Base-by-base conservation (phyloP, 2,113 vertebrate genomes). In the Ammodytes marinus region DNA sequence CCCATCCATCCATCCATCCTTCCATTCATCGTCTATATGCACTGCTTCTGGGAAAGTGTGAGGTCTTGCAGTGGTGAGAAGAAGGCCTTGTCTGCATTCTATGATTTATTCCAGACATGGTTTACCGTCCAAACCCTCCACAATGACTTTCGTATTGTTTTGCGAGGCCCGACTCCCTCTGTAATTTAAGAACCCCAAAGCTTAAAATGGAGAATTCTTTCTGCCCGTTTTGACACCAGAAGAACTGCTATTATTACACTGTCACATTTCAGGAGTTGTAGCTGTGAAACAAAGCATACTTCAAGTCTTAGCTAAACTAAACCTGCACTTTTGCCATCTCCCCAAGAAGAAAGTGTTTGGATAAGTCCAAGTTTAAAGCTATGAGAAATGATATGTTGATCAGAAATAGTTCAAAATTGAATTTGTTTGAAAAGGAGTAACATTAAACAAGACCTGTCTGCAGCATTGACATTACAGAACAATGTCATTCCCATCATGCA, bases 41-140 rank as follows among this genome's bases (percentile, higher is more conserved):
- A 7, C 43, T 2, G 47, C 47, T 73, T 77, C 52, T 78, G 60
- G 54, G 67, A 73, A 76, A 2, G 40, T 19, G 42, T 2, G 35
- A 39, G 70, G 52, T 43, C 19, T 43, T 39, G 61, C 15, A 46
- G 54, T 4, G 1, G 45, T 9, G 3, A 27, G 27, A 4, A 6
- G 43, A 74, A 4, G 65, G 53, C 55, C 39, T 69, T 2, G 17
- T 77, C 75, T 74, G 52, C 71, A 15, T 15, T 76, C 55, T 50
- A 47, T 37, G 76, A 86, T 60, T 74, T 7, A 54, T 10, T 75
- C 60, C 86, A 92, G 85, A 68, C 39, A 0, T 4, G 53, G 73
- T 82, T 85, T 79, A 77, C 63, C 37, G 63, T 73, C n/a, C 0
- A 12, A 55, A 35, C 61, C 10, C 50, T 69, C 13, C 54, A 59